Base-by-base conservation (phyloP, 2,113 vertebrate genomes). In the Lutjanus erythropterus region DNA sequence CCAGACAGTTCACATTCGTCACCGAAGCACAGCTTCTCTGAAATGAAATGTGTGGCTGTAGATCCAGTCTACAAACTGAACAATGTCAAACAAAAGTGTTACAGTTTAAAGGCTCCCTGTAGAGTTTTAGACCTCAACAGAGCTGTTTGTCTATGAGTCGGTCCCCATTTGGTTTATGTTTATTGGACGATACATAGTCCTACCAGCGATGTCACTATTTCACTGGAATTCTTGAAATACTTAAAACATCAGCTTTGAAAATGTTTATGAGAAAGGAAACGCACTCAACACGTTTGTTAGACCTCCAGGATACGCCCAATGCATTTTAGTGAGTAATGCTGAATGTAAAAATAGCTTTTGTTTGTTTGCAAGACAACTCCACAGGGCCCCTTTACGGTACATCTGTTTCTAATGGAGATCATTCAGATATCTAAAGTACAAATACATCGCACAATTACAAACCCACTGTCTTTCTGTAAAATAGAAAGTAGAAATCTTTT, bases 21-120 rank as follows among this genome's bases (percentile, higher is more conserved):
- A 81, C 42, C 75, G 71, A 85, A 69, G 80, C 80, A 49, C 62
- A 69, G 64, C 71, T 83, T 53, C 77, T 85, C 77, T 81, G 66
- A 83, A 31, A 23, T 71, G 46, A 85, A 83, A 69, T 18, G 33
- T 18, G 64, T 33, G 69, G 53, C 65, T 33, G 53, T 70, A 91
- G 71, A 78, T 72, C 65, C 80, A 76, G 64, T 65, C 71, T 75
- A 81, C 47, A 71, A 37, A 61, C 37, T 60, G 3, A 58, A 35
- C 47, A 16, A 56, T 16, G 18, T 47, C 53, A 9, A 3, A 64
- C 3, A 25, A n/a, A 33, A 59, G 23, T 47, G 19, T 42, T 50
- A 2, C 6, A n/a, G n/a, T n/a, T 27, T 42, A 3, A n/a, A 52
- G 16, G 10, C 52, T 16, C 5, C 59, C 16, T 29, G 33, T 50